A percentile compares a stretch with the other conserved stretches of the same genome.
Evolutionary conservation across 1,140 invertebrate species (phyloP).

Genomic region (Lasioglossum baleicum): DNA sequence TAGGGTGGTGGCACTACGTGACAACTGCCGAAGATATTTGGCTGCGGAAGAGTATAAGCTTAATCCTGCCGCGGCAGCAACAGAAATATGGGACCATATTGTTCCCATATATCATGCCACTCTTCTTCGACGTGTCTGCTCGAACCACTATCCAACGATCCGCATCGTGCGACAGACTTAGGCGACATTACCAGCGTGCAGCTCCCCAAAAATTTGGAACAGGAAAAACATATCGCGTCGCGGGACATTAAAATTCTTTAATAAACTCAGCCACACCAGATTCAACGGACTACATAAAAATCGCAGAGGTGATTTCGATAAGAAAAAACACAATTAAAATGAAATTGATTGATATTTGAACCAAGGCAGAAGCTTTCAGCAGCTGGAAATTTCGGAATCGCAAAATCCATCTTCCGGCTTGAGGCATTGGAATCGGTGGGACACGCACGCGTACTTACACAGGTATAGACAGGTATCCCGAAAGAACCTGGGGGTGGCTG

Average conservation of each 20-base stretch:
- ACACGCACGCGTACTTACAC: conserved; percentile 4
- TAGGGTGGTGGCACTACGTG: conserved; percentile 57
- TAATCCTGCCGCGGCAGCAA: conserved; percentile 65
- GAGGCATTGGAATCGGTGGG: conserved; percentile 27
- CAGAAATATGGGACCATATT: conserved; percentile 69
- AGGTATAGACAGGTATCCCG: conserved; percentile 56
- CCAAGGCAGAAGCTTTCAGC: too few species aligned
- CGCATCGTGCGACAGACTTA: conserved; percentile 20
- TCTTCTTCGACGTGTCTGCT: conserved; percentile 52
- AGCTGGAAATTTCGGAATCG: conserved; percentile 4
- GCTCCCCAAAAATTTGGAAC: not conserved
- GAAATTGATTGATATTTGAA: too few species aligned
- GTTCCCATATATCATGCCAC: conserved; percentile 66
- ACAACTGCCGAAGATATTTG: conserved; percentile 69
- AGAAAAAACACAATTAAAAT: too few species aligned
- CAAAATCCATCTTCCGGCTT: conserved; percentile 54
- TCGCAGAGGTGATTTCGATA: too few species aligned
- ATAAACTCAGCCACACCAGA: too few species aligned
- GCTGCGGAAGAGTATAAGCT: conserved; percentile 65
- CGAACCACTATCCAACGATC: conserved; percentile 24
- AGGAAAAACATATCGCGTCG: not conserved
- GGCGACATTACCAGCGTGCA: too few species aligned
- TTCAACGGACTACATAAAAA: too few species aligned
- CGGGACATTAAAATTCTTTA: not conserved
- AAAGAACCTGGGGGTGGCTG: conserved; percentile 48